These are phyloP conservation scores for Bursaphelenchus okinawaensis DNA, from an alignment of 2,888 invertebrate species.

Conservation along the genomic window DNA sequence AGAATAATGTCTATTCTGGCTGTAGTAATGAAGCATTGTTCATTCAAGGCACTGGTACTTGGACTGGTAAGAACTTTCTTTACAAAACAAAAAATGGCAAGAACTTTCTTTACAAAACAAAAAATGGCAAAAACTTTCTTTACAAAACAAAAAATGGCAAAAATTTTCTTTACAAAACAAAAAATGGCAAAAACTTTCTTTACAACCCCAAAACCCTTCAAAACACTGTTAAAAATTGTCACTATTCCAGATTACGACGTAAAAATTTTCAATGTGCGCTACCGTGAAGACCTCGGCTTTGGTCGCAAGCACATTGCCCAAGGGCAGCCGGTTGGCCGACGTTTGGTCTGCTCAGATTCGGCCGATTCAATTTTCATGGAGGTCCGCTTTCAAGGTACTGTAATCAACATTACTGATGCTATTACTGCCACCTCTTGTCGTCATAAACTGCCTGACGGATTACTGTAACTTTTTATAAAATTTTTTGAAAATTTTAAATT, in stretches of 20 bases:
- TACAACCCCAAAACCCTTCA: no score
- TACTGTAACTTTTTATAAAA: no score
- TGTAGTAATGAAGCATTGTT: constrained; percentile 57
- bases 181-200: no score
- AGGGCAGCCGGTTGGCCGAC: constrained; percentile 27
- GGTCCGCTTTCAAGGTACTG: constrained; percentile 50
- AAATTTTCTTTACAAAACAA: no score
- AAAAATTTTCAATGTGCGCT: constrained; percentile 53
- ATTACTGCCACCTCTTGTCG: constrained; percentile 49
- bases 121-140: no score
- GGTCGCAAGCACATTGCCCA: constrained; percentile 48
- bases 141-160: no score
- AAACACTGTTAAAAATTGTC: neutral
- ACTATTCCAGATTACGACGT: constrained; percentile 45
- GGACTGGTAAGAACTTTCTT: constrained; percentile 45
- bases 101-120: no score
- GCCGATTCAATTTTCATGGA: constrained; percentile 52
- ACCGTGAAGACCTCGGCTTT: constrained; percentile 42
- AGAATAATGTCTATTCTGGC: constrained; percentile 43
- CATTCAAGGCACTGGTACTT: constrained; percentile 52
- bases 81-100: neutral
- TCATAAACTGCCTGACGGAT: constrained; percentile 17
- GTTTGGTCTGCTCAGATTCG: constrained; percentile 38
- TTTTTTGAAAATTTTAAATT: no score
- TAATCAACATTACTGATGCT: constrained; percentile 52